phyloP scores from a whole-genome alignment of 1,140 invertebrate species.

The Ceratina japonica region DNA sequence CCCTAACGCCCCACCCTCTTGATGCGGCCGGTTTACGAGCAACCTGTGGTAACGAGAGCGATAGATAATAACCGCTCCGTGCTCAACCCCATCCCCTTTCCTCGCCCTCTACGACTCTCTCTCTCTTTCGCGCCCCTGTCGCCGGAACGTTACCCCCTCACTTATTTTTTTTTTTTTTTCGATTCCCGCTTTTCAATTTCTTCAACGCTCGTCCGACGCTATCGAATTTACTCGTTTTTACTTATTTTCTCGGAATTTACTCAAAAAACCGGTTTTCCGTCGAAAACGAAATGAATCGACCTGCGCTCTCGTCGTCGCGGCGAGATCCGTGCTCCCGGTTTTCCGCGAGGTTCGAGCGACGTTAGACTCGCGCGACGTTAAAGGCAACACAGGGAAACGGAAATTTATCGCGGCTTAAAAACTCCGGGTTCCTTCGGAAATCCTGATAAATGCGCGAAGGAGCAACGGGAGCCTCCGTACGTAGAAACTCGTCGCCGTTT shows the following conservation, averaged over 20 bases:
- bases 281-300: neutral
- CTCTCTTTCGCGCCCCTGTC: constrained; percentile 15
- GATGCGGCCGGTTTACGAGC: constrained; percentile 79
- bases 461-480: constrained; percentile 54
- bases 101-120: constrained; percentile 26
- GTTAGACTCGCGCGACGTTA: constrained; percentile 51
- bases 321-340: constrained; percentile 58
- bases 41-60: constrained; percentile 81
- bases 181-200: constrained; percentile 13
- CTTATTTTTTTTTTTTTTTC: constrained; percentile 45
- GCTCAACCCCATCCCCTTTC: constrained; percentile 68
- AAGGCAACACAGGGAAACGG: constrained; percentile 56
- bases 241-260: no score
- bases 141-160: neutral
- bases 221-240: neutral
- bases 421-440: constrained; percentile 78
- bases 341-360: constrained; percentile 64
- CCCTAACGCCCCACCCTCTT: constrained; percentile 65
- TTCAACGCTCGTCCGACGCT: neutral
- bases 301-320: no score
- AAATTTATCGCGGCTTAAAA: constrained; percentile 80
- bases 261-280: no score
- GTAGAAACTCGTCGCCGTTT: constrained; percentile 40
- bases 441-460: constrained; percentile 79
- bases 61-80: constrained; percentile 80